These are phyloP conservation scores for Oedothorax gibbosus DNA, from an alignment of 1,140 invertebrate genomes.

Conservation along the genomic window DNA sequence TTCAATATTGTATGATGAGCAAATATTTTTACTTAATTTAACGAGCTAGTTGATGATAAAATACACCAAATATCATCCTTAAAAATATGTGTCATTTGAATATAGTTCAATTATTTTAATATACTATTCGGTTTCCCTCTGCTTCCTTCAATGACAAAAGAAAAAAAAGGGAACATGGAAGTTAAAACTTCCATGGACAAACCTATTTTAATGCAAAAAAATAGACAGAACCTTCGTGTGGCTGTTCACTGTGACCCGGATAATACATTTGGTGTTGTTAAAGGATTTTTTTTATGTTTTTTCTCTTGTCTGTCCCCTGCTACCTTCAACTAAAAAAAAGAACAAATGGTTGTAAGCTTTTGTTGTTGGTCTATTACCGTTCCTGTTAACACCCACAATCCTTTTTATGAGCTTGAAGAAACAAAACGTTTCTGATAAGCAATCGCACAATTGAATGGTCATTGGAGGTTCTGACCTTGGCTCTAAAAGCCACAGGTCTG, in stretches of 20 bases:
- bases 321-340: not conserved
- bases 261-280: not conserved
- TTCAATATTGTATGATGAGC: too few species aligned
- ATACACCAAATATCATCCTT: too few species aligned
- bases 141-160: not conserved
- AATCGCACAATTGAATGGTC: slow-evolving; percentile 39
- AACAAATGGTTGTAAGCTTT: slow-evolving; percentile 9
- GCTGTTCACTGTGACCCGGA: slow-evolving; percentile 14
- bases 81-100: too few species aligned
- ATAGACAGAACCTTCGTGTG: not conserved
- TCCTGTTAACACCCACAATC: slow-evolving; percentile 24
- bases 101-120: too few species aligned
- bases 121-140: too few species aligned
- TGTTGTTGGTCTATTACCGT: slow-evolving; percentile 24
- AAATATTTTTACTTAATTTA: too few species aligned
- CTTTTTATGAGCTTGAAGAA: not conserved
- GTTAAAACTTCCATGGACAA: not conserved
- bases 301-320: not conserved
- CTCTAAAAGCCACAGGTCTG: slow-evolving; percentile 28
- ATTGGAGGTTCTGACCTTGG: slow-evolving; percentile 34
- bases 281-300: too few species aligned
- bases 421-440: slow-evolving; percentile 14
- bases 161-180: not conserved
- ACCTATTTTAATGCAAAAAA: not conserved
- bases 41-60: too few species aligned